These are phyloP conservation scores for Labeo rohita DNA, from an alignment of 2,113 vertebrate genomes.

Conservation along the genomic window DNA sequence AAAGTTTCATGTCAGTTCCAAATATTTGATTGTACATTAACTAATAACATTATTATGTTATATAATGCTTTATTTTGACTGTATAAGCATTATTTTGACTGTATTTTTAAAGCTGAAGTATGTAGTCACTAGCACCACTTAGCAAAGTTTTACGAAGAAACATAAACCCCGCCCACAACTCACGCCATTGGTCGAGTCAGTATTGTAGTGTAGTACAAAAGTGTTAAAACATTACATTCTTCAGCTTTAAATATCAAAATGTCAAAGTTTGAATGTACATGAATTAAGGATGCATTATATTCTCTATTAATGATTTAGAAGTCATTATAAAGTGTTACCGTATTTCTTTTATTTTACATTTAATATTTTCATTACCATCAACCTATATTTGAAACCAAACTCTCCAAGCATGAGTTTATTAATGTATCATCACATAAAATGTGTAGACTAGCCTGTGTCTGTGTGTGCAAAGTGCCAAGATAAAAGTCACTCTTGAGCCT, in stretches of 20 bases:
- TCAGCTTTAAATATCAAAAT: conserved; percentile 13
- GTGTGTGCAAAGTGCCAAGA: conserved; percentile 33
- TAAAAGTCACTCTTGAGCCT: conserved; percentile 24
- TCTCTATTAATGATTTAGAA: background rate
- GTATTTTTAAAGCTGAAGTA: background rate
- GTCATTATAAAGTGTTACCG: background rate
- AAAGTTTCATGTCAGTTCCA: background rate
- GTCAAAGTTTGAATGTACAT: background rate
- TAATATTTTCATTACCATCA: background rate
- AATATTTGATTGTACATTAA: background rate
- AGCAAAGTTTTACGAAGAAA: background rate
- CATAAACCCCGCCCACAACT: background rate
- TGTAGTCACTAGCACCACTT: background rate
- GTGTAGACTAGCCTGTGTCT: background rate
- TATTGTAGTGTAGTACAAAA: background rate
- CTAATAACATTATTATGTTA: background rate
- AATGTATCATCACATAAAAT: background rate
- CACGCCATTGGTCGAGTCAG: background rate
- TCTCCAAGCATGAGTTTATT: background rate
- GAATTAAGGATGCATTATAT: background rate
- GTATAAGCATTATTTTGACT: background rate
- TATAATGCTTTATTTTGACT: background rate
- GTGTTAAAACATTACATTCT: background rate
- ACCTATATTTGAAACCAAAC: background rate
- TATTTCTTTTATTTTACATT: background rate